Conservation (phyloP, 2,888 invertebrate genomes). For the Mamestra brassicae region DNA sequence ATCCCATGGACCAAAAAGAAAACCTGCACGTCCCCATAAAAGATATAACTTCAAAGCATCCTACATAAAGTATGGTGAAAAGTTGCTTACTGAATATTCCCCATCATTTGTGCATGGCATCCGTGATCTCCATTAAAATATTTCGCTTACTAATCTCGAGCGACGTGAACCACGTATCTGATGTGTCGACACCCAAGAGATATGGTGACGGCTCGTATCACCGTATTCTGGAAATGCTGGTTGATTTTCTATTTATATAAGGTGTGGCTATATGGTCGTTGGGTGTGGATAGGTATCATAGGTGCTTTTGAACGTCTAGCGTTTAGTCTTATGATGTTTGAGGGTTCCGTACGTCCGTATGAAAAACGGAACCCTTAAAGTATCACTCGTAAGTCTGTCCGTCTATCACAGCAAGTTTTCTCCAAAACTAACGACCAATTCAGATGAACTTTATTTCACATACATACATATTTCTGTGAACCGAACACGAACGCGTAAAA, state of each 20-base stretch:
- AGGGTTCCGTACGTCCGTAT: not conserved
- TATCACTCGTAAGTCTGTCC: not conserved
- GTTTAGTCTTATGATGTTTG: not conserved
- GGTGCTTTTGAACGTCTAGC: not conserved
- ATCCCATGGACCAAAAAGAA: too few relatives aligned
- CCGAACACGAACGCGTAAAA: too few relatives aligned
- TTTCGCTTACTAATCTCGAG: constrained; percentile 73
- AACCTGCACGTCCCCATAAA: too few relatives aligned
- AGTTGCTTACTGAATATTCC: constrained; percentile 4
- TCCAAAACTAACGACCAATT: not conserved
- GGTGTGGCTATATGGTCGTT: too few relatives aligned
- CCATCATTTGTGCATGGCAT: constrained; percentile 29
- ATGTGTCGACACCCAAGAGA: constrained; percentile 62
- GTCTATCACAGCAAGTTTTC: not conserved
- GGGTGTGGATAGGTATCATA: not conserved
- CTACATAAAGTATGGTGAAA: constrained; percentile 5
- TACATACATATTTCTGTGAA: too few relatives aligned
- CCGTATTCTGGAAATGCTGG: not conserved
- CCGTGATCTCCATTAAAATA: constrained; percentile 72
- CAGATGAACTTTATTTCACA: too few relatives aligned
- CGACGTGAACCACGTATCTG: constrained; percentile 67
- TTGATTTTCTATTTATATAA: not conserved
- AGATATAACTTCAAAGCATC: too few relatives aligned
- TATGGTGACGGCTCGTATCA: constrained; percentile 16
- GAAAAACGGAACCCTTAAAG: not conserved